phyloP scores from a whole-genome alignment of 2,797 vertebrate genomes.

The Choloepus didactylus region DNA sequence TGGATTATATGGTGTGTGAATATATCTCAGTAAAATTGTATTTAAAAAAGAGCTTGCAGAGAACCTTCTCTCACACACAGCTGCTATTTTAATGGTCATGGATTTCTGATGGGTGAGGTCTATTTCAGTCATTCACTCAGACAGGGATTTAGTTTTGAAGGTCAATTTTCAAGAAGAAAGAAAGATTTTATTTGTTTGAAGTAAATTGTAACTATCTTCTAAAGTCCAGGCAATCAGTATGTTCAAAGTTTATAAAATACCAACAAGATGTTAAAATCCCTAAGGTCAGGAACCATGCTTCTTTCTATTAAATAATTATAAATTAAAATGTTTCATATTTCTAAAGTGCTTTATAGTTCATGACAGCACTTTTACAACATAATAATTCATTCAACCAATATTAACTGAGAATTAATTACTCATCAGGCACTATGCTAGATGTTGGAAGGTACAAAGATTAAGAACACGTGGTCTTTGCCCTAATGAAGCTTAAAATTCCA shows the following conservation, averaged over 20 bases:
- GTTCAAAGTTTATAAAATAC: neutral
- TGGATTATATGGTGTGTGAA: no score
- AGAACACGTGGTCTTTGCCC: neutral
- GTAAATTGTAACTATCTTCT: conserved; percentile 16
- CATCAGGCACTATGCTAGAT: neutral
- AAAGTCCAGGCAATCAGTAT: neutral
- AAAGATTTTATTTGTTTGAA: neutral
- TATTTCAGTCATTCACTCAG: neutral
- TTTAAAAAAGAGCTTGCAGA: neutral
- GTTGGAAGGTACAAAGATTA: neutral
- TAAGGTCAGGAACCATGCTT: neutral
- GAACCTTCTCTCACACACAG: neutral
- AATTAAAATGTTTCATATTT: neutral
- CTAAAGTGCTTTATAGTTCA: neutral
- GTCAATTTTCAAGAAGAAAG: neutral
- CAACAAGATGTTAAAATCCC: neutral
- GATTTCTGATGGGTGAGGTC: neutral
- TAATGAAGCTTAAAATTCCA: neutral
- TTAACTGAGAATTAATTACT: neutral
- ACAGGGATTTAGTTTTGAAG: neutral
- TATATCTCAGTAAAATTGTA: no score
- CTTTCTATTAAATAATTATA: neutral
- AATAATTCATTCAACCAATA: neutral
- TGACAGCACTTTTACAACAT: neutral
- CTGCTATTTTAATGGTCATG: neutral